phyloP scores from a whole-genome alignment of 2,797 vertebrate genomes.

The Ctenochaetus hawaiiensis region DNA sequence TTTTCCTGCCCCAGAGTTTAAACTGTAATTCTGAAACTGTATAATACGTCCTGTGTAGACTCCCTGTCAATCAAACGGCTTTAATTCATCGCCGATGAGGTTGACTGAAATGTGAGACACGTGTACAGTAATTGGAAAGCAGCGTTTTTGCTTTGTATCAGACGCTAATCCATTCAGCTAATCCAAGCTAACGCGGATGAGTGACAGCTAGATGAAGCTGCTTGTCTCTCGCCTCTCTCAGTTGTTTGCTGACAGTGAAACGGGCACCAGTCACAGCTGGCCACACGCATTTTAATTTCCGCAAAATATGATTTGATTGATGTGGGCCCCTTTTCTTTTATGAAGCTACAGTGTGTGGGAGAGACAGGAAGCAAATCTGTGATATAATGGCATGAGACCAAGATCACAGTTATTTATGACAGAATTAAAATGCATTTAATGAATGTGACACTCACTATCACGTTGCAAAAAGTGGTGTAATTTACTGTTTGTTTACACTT shows the following conservation, averaged over 20 bases:
- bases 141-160: conserved; percentile 63
- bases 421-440: conserved; percentile 2
- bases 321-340: conserved; percentile 38
- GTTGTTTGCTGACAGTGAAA: conserved; percentile 49
- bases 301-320: conserved; percentile 43
- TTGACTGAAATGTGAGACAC: conserved; percentile 48
- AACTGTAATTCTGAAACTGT: conserved; percentile 16
- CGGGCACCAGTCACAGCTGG: conserved; percentile 44
- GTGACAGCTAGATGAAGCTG: conserved; percentile 64
- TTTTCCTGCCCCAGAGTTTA: background rate
- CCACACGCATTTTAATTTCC: conserved; percentile 55
- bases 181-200: conserved; percentile 63
- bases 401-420: conserved; percentile 11
- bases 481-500: conserved; percentile 19
- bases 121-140: conserved; percentile 59
- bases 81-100: conserved; percentile 36
- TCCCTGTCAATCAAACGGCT: conserved; percentile 48
- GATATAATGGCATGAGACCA: conserved; percentile 23
- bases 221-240: conserved; percentile 39
- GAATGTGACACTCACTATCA: background rate
- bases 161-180: conserved; percentile 61
- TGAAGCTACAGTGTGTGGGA: conserved; percentile 8
- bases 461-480: background rate
- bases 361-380: conserved; percentile 6
- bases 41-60: conserved; percentile 3